phyloP scores from a whole-genome alignment of 2,797 vertebrate species.

The Streptopelia turtur region DNA sequence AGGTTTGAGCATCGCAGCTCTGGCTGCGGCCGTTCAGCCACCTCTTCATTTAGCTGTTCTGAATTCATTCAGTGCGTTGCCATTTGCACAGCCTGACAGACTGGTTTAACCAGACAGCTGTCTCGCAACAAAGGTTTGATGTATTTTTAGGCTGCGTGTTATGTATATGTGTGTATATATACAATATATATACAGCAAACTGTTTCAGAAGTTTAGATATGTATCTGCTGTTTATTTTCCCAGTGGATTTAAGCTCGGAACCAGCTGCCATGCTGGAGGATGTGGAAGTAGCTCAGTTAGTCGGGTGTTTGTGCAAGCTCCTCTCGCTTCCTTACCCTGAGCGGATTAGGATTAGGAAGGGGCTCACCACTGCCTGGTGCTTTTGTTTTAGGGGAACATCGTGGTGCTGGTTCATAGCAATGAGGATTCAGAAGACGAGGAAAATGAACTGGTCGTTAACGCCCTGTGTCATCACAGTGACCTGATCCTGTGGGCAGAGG shows the following conservation, averaged over 20 bases:
- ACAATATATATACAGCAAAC: not conserved
- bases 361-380: not conserved
- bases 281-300: not conserved
- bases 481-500: conserved; percentile 86
- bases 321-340: not conserved
- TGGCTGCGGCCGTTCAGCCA: not conserved
- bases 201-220: not conserved
- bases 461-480: conserved; percentile 88
- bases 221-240: not conserved
- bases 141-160: not conserved
- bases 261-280: not conserved
- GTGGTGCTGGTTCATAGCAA: conserved; percentile 85
- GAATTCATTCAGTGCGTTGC: not conserved
- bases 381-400: conserved; percentile 83
- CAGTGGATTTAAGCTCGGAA: not conserved
- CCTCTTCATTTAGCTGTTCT: not conserved
- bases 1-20: not conserved
- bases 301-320: not conserved
- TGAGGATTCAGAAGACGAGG: conserved; percentile 81
- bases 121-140: not conserved
- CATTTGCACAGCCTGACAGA: not conserved
- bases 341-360: not conserved
- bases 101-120: not conserved
- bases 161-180: accelerated
- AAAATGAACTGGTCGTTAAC: conserved; percentile 79